Evolutionary conservation across 2,888 invertebrate genomes (phyloP).

Genomic region (Sussaba pulchella): DNA sequence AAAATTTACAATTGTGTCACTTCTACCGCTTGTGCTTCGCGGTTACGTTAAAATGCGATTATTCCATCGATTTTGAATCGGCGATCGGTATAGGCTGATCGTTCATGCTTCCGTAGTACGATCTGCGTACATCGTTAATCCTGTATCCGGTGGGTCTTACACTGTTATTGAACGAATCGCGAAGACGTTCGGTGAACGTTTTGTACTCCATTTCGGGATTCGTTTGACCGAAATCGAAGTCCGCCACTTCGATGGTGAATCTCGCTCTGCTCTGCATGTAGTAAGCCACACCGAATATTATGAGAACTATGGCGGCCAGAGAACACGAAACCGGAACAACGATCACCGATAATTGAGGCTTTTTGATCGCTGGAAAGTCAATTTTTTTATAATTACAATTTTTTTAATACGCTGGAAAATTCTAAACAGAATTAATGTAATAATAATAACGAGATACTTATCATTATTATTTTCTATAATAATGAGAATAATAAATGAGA

Average conservation of each 20-base stretch:
- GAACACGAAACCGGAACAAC: conserved; percentile 94
- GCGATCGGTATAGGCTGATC: conserved; percentile 71
- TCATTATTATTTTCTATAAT: no score
- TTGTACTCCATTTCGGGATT: conserved; percentile 94
- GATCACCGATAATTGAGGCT: conserved; percentile 94
- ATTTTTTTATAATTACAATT: conserved; percentile 4
- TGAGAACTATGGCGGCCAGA: conserved; percentile 91
- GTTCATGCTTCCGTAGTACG: conserved; percentile 83
- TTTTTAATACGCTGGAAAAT: background rate
- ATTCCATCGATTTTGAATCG: conserved; percentile 50
- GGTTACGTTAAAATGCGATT: conserved; percentile 42
- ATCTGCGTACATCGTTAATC: conserved; percentile 74
- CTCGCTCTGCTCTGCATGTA: conserved; percentile 93
- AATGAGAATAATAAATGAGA: no score
- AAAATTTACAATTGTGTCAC: conserved; percentile 39
- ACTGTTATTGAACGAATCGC: conserved; percentile 90
- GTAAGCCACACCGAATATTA: conserved; percentile 95
- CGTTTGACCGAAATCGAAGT: conserved; percentile 95
- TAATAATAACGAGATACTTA: no score
- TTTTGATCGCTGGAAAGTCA: conserved; percentile 87
- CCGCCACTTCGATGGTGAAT: conserved; percentile 94
- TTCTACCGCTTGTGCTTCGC: conserved; percentile 68
- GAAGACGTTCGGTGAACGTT: conserved; percentile 92
- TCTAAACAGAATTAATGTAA: conserved; percentile 20
- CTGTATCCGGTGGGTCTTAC: conserved; percentile 82